Conservation (phyloP, 2,113 vertebrate genomes). For the Gasterosteus nipponicus region DNA sequence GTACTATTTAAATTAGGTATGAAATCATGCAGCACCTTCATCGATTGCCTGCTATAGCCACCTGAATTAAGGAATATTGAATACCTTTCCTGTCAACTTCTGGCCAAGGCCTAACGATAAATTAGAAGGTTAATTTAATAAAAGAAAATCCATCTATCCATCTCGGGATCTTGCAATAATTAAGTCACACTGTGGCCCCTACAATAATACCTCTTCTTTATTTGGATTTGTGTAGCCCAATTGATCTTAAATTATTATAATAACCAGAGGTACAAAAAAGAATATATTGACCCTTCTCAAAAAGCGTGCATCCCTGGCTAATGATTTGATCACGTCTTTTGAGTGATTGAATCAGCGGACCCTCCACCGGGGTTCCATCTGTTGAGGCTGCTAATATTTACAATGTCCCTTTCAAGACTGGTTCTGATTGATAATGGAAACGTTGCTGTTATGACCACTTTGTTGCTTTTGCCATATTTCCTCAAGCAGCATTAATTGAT, state of each 20-base stretch:
- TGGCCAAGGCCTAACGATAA: too few relatives aligned
- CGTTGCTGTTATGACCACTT: background rate
- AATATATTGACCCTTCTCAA: background rate
- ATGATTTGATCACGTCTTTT: background rate
- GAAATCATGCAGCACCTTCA: too few relatives aligned
- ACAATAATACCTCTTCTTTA: background rate
- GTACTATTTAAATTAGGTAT: too few relatives aligned
- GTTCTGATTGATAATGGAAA: conserved; percentile 17
- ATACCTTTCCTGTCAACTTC: too few relatives aligned
- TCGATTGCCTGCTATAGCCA: too few relatives aligned
- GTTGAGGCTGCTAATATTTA: conserved; percentile 11
- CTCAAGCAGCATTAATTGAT: background rate
- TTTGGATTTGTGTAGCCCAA: background rate
- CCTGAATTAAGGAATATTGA: too few relatives aligned
- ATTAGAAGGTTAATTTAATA: background rate
- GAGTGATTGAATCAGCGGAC: background rate
- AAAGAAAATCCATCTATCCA: background rate
- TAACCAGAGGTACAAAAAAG: background rate
- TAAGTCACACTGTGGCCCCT: background rate
- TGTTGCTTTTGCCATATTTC: background rate
- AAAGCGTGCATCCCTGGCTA: background rate
- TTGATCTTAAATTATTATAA: background rate
- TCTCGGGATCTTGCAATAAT: background rate
- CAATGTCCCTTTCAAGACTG: background rate
- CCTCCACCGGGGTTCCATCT: background rate